Evolutionary conservation across 2,888 invertebrate genomes (phyloP).

Genomic region (Crematogaster levior): DNA sequence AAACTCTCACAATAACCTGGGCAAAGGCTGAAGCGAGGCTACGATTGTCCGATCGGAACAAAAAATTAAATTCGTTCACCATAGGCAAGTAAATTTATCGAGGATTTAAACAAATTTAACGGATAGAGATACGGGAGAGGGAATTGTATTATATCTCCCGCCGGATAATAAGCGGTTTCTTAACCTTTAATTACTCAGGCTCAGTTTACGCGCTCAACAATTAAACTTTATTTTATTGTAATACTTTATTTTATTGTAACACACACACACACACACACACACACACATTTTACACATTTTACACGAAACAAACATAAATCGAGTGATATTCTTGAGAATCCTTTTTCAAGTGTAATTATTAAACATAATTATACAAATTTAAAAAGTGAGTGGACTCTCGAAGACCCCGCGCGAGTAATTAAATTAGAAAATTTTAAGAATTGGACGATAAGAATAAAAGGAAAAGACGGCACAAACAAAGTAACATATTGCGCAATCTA

Average conservation of each 20-base stretch:
- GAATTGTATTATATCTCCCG: neutral
- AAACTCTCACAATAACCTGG: slow-evolving; percentile 33
- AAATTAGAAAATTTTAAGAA: neutral
- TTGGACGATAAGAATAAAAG: neutral
- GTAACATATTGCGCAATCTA: neutral
- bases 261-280: too few species aligned
- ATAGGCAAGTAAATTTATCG: neutral
- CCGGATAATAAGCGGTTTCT: neutral
- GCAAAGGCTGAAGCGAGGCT: slow-evolving; percentile 18
- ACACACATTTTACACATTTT: too few species aligned
- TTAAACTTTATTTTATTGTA: too few species aligned
- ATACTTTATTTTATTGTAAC: too few species aligned
- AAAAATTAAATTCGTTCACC: neutral
- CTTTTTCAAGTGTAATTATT: too few species aligned
- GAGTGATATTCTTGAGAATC: too few species aligned
- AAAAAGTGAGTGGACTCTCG: too few species aligned
- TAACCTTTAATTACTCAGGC: too few species aligned
- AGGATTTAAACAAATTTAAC: neutral
- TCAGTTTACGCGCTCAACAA: too few species aligned
- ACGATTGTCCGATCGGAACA: neutral
- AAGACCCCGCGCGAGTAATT: too few species aligned
- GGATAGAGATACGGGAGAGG: neutral
- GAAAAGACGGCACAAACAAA: neutral
- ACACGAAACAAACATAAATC: too few species aligned
- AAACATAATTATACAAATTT: too few species aligned